Evolutionary conservation across 1,140 invertebrate genomes (phyloP).

Genomic region (Neodiprion fabricii): DNA sequence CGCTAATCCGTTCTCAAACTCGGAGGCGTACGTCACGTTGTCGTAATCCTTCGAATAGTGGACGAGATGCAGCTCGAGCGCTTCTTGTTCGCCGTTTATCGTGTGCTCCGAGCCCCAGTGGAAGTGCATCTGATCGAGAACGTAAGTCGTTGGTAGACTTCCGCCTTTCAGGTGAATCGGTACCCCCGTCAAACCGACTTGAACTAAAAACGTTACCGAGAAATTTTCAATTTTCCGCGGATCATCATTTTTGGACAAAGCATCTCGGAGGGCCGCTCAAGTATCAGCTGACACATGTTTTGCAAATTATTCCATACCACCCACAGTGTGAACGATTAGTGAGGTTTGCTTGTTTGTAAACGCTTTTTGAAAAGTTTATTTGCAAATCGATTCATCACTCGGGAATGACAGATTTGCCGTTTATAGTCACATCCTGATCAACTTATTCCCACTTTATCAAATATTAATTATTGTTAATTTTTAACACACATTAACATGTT

Average conservation of each 20-base stretch:
- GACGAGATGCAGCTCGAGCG: constrained; percentile 74
- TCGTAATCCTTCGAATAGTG: constrained; percentile 69
- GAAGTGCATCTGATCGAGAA: constrained; percentile 75
- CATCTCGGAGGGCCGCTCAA: background rate
- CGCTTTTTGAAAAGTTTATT: no score
- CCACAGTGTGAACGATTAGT: background rate
- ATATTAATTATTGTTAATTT: background rate
- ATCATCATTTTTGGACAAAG: background rate
- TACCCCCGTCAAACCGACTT: constrained; percentile 43
- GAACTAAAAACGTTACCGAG: constrained; percentile 52
- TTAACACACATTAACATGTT: background rate
- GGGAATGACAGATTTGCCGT: no score
- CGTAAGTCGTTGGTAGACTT: constrained; percentile 64
- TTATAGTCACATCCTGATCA: no score
- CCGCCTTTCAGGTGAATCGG: constrained; percentile 58
- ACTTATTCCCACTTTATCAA: background rate
- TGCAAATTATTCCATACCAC: background rate
- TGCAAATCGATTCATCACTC: no score
- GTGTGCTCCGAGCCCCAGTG: constrained; percentile 83
- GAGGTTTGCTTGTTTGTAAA: constrained; percentile 8
- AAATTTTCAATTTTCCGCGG: constrained; percentile 4
- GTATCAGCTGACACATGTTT: background rate
- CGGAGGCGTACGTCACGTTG: constrained; percentile 63
- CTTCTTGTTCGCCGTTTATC: constrained; percentile 65
- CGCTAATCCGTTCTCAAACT: constrained; percentile 68